Conservation (phyloP, 2,113 vertebrate genomes). For the Labrus mixtus region DNA sequence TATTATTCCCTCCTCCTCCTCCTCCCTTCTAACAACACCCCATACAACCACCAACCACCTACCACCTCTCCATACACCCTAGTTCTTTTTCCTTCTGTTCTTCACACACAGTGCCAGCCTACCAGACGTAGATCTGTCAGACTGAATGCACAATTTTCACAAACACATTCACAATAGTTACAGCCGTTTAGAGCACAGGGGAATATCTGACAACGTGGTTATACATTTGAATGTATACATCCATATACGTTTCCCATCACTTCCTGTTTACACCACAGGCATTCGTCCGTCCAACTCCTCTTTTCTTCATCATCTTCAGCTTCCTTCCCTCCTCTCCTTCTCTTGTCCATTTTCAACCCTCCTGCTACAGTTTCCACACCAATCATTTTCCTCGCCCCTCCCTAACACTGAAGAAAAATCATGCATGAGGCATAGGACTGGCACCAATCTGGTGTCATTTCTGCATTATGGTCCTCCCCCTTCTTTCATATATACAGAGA, state of each 20-base stretch:
- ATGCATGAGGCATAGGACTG: constrained; percentile 63
- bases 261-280: constrained; percentile 21
- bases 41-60: constrained; percentile 25
- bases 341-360: constrained; percentile 21
- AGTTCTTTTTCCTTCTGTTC: constrained; percentile 46
- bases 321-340: not conserved
- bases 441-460: constrained; percentile 71
- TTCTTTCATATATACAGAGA: constrained; percentile 66
- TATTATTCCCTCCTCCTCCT: constrained; percentile 27
- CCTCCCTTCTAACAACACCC: constrained; percentile 39
- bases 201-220: constrained; percentile 8
- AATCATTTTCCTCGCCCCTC: constrained; percentile 10
- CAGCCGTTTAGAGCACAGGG: constrained; percentile 39
- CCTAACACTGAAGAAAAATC: constrained; percentile 15
- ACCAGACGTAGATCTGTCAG: constrained; percentile 43
- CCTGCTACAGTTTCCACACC: constrained; percentile 30
- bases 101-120: constrained; percentile 44
- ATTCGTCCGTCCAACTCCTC: not conserved
- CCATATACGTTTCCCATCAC: constrained; percentile 16
- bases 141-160: constrained; percentile 41
- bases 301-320: constrained; percentile 18
- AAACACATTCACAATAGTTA: constrained; percentile 51
- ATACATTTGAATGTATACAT: constrained; percentile 16
- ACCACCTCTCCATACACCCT: constrained; percentile 35
- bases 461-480: constrained; percentile 73